phyloP scores from a whole-genome alignment of 1,140 invertebrate species.

The Platorchestia sp. region DNA sequence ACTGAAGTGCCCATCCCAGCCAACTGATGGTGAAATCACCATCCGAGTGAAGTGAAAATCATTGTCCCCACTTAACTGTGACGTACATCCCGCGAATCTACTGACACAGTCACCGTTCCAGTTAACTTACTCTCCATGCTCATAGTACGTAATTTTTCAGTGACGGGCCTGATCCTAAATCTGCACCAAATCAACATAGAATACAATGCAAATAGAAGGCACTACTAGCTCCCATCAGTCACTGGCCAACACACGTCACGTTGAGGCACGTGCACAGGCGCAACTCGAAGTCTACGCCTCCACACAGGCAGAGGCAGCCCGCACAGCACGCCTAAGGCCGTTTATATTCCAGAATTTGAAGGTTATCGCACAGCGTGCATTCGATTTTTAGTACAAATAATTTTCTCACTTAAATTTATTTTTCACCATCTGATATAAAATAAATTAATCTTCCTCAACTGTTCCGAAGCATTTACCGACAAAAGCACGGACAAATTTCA shows the following conservation, averaged over 20 bases:
- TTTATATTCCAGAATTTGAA: not conserved
- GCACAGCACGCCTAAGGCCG: not conserved
- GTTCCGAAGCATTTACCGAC: not conserved
- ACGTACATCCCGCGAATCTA: too few species aligned
- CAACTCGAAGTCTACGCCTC: not conserved
- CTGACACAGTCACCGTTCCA: not conserved
- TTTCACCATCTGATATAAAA: not conserved
- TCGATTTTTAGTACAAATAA: not conserved
- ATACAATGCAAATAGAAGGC: not conserved
- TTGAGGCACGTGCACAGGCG: not conserved
- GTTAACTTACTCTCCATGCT: not conserved
- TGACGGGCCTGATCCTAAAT: not conserved
- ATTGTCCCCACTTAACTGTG: not conserved
- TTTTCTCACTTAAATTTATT: not conserved
- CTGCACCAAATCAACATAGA: not conserved
- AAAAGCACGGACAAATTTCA: not conserved
- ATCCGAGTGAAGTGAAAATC: too few species aligned
- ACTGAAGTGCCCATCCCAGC: too few species aligned
- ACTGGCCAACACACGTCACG: not conserved
- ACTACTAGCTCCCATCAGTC: not conserved
- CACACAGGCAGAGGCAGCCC: not conserved
- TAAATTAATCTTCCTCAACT: not conserved
- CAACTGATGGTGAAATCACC: too few species aligned
- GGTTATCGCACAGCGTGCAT: not conserved
- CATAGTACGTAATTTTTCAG: not conserved